Conservation (phyloP, 2,888 invertebrate genomes). For the Dendrolimus pini region DNA sequence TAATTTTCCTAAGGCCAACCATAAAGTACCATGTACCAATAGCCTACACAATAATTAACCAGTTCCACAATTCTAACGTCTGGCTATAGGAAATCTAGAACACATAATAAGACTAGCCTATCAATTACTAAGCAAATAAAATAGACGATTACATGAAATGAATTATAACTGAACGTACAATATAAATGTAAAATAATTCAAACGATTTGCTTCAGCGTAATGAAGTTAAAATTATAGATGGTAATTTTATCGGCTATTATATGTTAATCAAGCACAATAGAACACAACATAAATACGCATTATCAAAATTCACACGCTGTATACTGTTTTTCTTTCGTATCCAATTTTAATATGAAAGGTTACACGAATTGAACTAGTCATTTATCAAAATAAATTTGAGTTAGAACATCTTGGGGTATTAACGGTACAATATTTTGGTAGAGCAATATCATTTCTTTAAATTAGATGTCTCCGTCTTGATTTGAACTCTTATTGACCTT, state of each 20-base stretch:
- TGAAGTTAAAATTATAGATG: slow-evolving; percentile 41
- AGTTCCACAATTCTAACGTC: background rate
- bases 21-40: slow-evolving; percentile 52
- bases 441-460: background rate
- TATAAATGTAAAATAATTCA: no score
- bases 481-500: background rate
- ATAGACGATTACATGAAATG: no score
- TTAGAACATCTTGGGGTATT: background rate
- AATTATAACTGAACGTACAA: no score
- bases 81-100: background rate
- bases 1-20: slow-evolving; percentile 47
- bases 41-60: slow-evolving; percentile 12
- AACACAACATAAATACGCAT: slow-evolving; percentile 38
- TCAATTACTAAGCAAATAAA: no score
- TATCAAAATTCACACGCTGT: background rate
- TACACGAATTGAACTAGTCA: background rate
- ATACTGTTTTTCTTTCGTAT: background rate
- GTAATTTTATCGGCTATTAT: slow-evolving; percentile 48
- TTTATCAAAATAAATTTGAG: background rate
- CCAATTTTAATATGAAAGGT: background rate
- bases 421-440: background rate
- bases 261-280: slow-evolving; percentile 42
- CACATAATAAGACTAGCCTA: no score
- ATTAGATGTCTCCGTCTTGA: background rate
- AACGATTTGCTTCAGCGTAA: no score